These are phyloP conservation scores for Smithornis capensis DNA, from an alignment of 2,113 vertebrate species.

Conservation along the genomic window DNA sequence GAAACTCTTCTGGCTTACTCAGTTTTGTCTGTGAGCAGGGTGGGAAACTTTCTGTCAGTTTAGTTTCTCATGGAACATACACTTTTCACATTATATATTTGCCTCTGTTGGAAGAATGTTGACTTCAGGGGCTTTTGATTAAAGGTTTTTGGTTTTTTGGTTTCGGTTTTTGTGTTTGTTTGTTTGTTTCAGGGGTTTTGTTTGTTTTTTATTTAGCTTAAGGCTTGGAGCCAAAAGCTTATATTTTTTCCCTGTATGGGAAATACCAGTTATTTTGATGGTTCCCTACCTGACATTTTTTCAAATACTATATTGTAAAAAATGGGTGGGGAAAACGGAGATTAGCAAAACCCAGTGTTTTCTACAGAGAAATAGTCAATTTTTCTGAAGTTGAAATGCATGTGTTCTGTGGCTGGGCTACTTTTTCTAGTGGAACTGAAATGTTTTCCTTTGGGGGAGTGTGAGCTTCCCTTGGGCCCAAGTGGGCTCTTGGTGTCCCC, in stretches of 20 bases:
- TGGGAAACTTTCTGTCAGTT: neutral
- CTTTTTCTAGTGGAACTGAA: neutral
- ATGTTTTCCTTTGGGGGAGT: neutral
- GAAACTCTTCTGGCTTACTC: neutral
- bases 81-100: neutral
- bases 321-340: neutral
- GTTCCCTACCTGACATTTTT: neutral
- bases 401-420: neutral
- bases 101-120: neutral
- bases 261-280: neutral
- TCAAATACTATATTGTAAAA: neutral
- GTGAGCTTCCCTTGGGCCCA: neutral
- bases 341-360: neutral
- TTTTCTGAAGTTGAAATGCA: neutral
- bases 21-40: neutral
- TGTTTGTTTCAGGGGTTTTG: neutral
- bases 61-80: neutral
- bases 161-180: too few species aligned
- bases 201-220: neutral
- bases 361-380: neutral
- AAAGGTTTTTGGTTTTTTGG: neutral
- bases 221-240: neutral
- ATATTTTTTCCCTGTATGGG: neutral
- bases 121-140: neutral
- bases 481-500: neutral